phyloP scores from a whole-genome alignment of 2,888 invertebrate genomes.

The Habroteleia sp. region DNA sequence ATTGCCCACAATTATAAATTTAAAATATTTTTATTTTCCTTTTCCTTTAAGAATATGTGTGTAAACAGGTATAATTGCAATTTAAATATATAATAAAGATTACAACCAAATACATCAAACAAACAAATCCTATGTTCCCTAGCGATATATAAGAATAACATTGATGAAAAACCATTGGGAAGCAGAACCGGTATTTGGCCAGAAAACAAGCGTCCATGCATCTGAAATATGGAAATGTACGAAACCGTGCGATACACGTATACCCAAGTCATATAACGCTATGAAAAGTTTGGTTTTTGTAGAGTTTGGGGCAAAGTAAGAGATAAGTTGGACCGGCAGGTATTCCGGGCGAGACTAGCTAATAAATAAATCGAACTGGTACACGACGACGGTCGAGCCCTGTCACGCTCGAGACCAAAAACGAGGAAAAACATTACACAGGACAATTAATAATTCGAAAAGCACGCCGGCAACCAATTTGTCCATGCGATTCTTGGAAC shows the following conservation, averaged over 20 bases:
- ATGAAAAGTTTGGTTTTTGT: constrained; percentile 39
- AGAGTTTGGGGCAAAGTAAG: constrained; percentile 15
- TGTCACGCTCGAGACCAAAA: constrained; percentile 61
- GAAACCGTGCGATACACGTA: constrained; percentile 35
- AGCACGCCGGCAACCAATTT: constrained; percentile 75
- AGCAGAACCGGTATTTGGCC: constrained; percentile 32
- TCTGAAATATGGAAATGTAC: constrained; percentile 42
- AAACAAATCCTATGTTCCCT: constrained; percentile 6
- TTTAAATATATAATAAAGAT: neutral
- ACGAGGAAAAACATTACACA: constrained; percentile 47
- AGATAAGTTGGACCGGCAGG: constrained; percentile 43
- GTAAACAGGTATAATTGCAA: too few species aligned
- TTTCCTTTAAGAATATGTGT: too few species aligned
- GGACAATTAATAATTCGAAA: constrained; percentile 77
- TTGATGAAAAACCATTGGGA: constrained; percentile 25
- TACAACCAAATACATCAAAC: neutral
- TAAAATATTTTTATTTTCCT: too few species aligned
- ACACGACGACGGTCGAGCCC: constrained; percentile 54
- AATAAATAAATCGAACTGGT: constrained; percentile 75
- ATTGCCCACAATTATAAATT: too few species aligned
- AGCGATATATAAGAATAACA: constrained; percentile 25
- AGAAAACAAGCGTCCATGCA: constrained; percentile 13
- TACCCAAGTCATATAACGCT: constrained; percentile 30
- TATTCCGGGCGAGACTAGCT: constrained; percentile 69
- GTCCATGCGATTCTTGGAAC: constrained; percentile 75